phyloP scores from a whole-genome alignment of 2,888 invertebrate genomes.

The Cephalotes varians region DNA sequence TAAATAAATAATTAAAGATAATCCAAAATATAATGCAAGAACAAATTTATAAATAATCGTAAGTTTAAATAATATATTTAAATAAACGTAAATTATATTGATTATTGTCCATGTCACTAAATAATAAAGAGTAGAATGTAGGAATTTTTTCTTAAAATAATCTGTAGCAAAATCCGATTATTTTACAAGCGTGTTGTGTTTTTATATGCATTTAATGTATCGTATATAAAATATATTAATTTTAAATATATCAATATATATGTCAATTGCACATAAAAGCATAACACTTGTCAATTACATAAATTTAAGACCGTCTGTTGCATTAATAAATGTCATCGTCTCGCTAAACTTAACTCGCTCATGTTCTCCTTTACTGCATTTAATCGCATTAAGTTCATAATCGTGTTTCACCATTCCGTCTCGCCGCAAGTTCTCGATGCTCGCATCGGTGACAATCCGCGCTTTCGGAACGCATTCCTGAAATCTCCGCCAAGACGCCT shows the following conservation, averaged over 20 bases:
- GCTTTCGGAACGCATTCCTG: constrained; percentile 32
- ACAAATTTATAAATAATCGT: neutral
- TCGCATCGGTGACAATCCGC: constrained; percentile 18
- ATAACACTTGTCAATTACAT: neutral
- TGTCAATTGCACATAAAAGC: neutral
- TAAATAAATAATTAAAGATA: neutral
- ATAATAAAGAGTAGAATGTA: neutral
- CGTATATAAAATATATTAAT: neutral
- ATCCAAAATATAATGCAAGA: neutral
- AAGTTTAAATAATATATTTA: no score
- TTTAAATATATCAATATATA: neutral
- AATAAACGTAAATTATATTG: no score
- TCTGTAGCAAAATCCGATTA: neutral
- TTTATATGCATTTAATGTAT: neutral
- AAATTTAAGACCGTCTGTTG: neutral
- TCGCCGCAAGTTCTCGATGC: constrained; percentile 26
- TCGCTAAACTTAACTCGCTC: neutral
- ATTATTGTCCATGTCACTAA: neutral
- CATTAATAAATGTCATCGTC: neutral
- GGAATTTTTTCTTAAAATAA: neutral
- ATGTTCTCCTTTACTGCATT: neutral
- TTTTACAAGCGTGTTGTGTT: neutral
- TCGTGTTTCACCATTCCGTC: constrained; percentile 27
- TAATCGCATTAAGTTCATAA: constrained; percentile 24
- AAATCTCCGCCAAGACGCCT: constrained; percentile 20